Percentiles rank a stretch among this genome's conserved stretches.
Evolutionary conservation across 2,888 invertebrate genomes (phyloP).

Genomic region (Agrotis exclamationis): DNA sequence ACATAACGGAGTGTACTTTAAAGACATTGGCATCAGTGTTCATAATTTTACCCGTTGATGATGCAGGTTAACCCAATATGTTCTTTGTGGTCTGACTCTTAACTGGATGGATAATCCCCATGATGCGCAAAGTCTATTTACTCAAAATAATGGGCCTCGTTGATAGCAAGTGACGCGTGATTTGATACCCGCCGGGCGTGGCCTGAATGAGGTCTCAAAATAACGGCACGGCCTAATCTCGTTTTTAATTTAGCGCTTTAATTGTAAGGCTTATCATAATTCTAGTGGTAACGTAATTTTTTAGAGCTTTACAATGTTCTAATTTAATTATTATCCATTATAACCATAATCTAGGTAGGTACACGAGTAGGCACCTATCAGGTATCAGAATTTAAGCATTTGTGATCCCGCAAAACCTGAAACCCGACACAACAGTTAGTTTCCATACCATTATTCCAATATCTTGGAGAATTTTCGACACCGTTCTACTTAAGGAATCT

Average conservation of each 20-base stretch:
- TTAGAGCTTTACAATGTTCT: background rate
- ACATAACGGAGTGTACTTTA: no score
- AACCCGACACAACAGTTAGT: background rate
- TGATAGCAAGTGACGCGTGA: conserved; percentile 33
- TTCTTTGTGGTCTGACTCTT: background rate
- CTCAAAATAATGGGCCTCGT: conserved; percentile 49
- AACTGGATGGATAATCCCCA: background rate
- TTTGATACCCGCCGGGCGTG: conserved; percentile 36
- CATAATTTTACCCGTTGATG: background rate
- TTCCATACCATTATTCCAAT: conserved; percentile 27
- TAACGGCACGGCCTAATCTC: background rate
- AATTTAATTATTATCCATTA: background rate
- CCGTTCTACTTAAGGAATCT: conserved; percentile 36
- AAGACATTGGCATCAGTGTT: background rate
- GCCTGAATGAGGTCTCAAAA: background rate
- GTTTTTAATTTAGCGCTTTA: conserved; percentile 11
- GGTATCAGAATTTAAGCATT: background rate
- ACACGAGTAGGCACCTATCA: background rate
- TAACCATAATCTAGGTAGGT: no score
- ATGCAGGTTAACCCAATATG: background rate
- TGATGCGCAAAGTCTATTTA: conserved; percentile 7
- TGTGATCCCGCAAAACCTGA: background rate
- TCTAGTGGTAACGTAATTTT: background rate
- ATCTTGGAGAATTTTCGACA: conserved; percentile 30
- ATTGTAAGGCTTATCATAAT: background rate